Base-by-base conservation (phyloP, 1,140 invertebrate genomes). In the Solenopsis invicta region DNA sequence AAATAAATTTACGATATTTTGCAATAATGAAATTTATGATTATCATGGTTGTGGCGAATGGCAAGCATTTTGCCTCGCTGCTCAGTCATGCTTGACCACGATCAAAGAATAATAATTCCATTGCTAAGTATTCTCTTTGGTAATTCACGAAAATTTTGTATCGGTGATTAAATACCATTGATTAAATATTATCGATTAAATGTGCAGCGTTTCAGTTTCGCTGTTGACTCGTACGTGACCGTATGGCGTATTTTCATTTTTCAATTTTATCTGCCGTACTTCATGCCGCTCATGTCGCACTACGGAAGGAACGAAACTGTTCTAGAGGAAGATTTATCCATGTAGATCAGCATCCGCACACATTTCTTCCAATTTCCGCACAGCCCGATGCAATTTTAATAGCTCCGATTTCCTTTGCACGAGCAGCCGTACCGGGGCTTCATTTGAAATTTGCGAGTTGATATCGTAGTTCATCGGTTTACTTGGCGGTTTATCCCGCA, bases 321-420 rank as follows among this genome's bases (percentile, higher is more conserved):
- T 29, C 1, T 21, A 13, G 16, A 64, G 41, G 34, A 18, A 56
- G 34, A 24, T 69, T 81, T 41, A 71, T 41, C 52, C 45, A 81
- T 8, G 62, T n/a, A 41, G 64, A 81, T 81, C 69, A 41, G 21
- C 78, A 37, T 48, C 45, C 8, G 67, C 8, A 41, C 37, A 13
- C 66, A 21, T 41, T 45, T 82, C 18, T 82, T 61, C 56, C 69
- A 59, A 74, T 82, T 82, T 74, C 54, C 80, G 67, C 67, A 12
- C 21, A 48, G 41, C 52, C 48, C 24, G 37, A 29, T 9, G 54
- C 54, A 61, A 74, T 74, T 74, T 84, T 84, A 74, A 74, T 84
- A 84, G 54, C 48, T 74, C 45, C 41, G 69, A 61, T 37, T 74
- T 61, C 59, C 45, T 48, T 84, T 64, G 29, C 80, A 13, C 69